Evolutionary conservation across 2,888 invertebrate species (phyloP).

Genomic region (Volucella bombylans): DNA sequence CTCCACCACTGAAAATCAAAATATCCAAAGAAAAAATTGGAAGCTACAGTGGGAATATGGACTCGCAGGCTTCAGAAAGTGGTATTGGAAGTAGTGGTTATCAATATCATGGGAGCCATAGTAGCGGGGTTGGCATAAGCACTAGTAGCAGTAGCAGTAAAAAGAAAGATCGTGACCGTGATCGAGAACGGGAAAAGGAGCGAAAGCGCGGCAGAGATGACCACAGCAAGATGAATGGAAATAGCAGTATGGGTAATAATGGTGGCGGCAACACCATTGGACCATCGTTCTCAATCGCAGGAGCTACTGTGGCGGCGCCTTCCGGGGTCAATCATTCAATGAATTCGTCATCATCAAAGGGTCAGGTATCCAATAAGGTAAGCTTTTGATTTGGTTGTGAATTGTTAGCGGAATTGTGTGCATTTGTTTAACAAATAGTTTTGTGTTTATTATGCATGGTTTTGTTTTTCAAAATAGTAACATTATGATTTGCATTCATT

Average conservation of each 20-base stretch:
- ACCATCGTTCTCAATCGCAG: conserved; percentile 40
- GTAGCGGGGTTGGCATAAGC: conserved; percentile 32
- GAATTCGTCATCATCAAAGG: conserved; percentile 75
- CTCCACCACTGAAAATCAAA: conserved; percentile 88
- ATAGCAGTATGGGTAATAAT: conserved; percentile 60
- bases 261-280: conserved; percentile 59
- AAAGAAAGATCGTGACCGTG: conserved; percentile 81
- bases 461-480: not conserved
- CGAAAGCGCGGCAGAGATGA: conserved; percentile 79
- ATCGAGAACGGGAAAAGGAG: conserved; percentile 77
- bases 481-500: too few species aligned
- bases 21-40: conserved; percentile 90
- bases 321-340: conserved; percentile 40
- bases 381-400: conserved; percentile 47
- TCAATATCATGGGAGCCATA: conserved; percentile 65
- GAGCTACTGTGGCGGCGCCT: conserved; percentile 56
- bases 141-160: conserved; percentile 77
- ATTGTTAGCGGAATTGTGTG: conserved; percentile 18
- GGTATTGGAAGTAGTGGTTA: conserved; percentile 25
- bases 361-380: conserved; percentile 78
- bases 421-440: conserved; percentile 14
- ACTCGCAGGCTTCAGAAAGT: conserved; percentile 24
- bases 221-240: conserved; percentile 79
- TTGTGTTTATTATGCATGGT: conserved; percentile 26
- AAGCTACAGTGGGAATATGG: conserved; percentile 78